Conservation (phyloP, 64 coral and sea anemone species). For the Hydrozoanthus tunicans region DNA sequence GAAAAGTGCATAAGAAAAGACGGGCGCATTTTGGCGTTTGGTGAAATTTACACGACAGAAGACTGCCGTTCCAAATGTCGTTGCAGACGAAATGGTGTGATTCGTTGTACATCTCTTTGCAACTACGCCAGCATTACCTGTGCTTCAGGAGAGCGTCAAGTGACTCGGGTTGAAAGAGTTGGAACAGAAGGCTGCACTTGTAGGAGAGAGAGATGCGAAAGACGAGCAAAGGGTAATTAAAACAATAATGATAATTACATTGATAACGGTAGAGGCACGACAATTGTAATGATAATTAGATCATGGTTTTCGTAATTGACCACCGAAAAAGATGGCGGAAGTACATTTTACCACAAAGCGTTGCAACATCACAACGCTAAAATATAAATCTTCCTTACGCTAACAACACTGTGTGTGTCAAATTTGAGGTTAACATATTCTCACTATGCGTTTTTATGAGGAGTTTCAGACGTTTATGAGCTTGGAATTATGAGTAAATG, state of each 20-base stretch:
- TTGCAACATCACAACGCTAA: too few relatives aligned
- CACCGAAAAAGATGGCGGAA: too few relatives aligned
- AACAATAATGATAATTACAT: neutral
- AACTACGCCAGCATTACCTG: constrained; percentile 7
- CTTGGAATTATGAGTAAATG: too few relatives aligned
- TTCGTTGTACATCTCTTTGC: constrained; percentile 52
- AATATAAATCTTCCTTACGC: too few relatives aligned
- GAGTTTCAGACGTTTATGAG: too few relatives aligned
- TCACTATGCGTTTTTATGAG: too few relatives aligned
- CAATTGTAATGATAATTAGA: too few relatives aligned
- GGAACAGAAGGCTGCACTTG: constrained; percentile 33
- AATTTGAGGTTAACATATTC: too few relatives aligned
- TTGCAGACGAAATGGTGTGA: constrained; percentile 43
- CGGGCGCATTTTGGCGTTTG: constrained; percentile 23
- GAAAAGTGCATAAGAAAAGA: constrained; percentile 27
- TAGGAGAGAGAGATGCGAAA: constrained; percentile 27
- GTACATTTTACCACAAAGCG: too few relatives aligned
- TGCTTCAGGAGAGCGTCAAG: constrained; percentile 6
- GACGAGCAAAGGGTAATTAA: neutral
- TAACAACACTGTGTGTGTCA: too few relatives aligned
- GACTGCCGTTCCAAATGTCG: constrained; percentile 48
- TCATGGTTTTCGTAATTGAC: too few relatives aligned
- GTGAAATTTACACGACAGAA: constrained; percentile 33
- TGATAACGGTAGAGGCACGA: neutral
- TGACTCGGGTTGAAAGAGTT: constrained; percentile 1